Evolutionary conservation across 2,888 invertebrate genomes (phyloP).

Genomic region (Abrostola triplasia): DNA sequence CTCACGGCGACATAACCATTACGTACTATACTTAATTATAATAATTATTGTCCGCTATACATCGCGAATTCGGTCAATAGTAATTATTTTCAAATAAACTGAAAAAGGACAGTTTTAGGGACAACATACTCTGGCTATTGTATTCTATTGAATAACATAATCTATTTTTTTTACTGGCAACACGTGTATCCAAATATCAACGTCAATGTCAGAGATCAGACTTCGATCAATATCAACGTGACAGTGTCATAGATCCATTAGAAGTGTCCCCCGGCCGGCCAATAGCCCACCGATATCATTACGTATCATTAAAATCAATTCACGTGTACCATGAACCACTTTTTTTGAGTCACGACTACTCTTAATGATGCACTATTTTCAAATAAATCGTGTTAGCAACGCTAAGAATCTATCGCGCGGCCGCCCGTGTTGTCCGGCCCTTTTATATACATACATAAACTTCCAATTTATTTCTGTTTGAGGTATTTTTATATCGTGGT

Average conservation of each 20-base stretch:
- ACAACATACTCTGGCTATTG: not conserved
- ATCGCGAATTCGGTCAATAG: too few relatives aligned
- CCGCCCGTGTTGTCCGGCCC: slow-evolving; percentile 61
- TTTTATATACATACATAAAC: slow-evolving; percentile 36
- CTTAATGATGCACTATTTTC: slow-evolving; percentile 79
- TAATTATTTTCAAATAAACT: too few relatives aligned
- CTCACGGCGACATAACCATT: too few relatives aligned
- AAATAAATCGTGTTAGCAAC: slow-evolving; percentile 70
- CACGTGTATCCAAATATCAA: slow-evolving; percentile 25
- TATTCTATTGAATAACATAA: not conserved
- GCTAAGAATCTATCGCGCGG: slow-evolving; percentile 65
- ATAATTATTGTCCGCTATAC: too few relatives aligned
- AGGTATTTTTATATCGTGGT: slow-evolving; percentile 25
- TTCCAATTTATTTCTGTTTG: slow-evolving; percentile 27
- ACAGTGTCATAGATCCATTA: slow-evolving; percentile 55
- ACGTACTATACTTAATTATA: too few relatives aligned
- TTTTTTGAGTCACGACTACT: slow-evolving; percentile 71
- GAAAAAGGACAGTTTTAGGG: too few relatives aligned
- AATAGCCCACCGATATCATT: slow-evolving; percentile 56
- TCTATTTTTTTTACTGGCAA: slow-evolving; percentile 17
- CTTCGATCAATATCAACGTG: slow-evolving; percentile 45
- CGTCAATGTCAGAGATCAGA: slow-evolving; percentile 53
- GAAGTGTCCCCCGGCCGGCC: slow-evolving; percentile 49
- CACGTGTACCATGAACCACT: slow-evolving; percentile 57
- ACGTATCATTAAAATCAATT: slow-evolving; percentile 68